A percentile compares a stretch with the other conserved stretches of the same genome.
phyloP scores from a whole-genome alignment of 2,113 vertebrate genomes.

The Athene noctua region DNA sequence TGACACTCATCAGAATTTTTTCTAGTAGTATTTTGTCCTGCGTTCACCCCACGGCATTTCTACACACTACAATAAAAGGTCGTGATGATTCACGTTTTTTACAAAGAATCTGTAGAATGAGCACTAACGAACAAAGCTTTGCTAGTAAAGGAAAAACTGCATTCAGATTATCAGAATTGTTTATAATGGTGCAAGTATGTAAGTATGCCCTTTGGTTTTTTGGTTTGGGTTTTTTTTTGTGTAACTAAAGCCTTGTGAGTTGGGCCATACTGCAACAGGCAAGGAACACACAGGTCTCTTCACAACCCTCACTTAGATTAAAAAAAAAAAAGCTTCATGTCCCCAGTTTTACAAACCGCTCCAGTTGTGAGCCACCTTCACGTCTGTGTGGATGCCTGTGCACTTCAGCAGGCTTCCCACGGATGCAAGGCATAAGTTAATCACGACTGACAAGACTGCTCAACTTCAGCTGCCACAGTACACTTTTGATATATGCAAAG shows the following conservation, averaged over 20 bases:
- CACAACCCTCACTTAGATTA: not conserved
- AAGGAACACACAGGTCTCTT: not conserved
- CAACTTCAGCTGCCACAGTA: not conserved
- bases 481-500: not conserved
- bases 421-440: not conserved
- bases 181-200: not conserved
- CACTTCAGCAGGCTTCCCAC: not conserved
- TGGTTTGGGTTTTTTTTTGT: too few relatives aligned
- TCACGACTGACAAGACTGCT: not conserved
- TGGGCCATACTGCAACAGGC: not conserved
- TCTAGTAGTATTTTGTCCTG: not conserved
- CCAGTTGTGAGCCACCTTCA: not conserved
- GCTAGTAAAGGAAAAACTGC: not conserved
- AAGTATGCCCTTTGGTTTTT: not conserved
- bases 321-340: not conserved
- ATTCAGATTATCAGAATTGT: not conserved
- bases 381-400: accelerated
- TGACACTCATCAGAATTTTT: not conserved
- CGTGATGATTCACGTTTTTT: not conserved
- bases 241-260: not conserved
- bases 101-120: not conserved
- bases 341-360: not conserved
- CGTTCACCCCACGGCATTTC: not conserved
- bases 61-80: not conserved
- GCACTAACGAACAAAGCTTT: not conserved